These are phyloP conservation scores for Drosophila lini DNA, from an alignment of 1,140 invertebrate species.

Conservation along the genomic window DNA sequence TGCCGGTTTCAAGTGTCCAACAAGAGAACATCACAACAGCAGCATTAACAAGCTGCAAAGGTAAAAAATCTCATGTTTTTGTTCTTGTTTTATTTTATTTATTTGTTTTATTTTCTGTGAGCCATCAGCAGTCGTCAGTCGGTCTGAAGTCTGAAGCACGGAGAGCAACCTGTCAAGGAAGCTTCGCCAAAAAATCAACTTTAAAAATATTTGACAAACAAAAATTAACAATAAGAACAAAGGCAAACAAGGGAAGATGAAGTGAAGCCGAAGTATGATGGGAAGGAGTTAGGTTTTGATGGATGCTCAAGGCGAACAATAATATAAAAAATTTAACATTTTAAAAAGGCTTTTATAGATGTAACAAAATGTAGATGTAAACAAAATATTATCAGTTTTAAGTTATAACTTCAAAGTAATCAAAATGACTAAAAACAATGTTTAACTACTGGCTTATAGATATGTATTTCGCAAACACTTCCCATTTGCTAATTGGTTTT, in stretches of 20 bases:
- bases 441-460: not conserved
- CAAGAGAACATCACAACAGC: conserved; percentile 48
- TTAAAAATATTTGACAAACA: conserved; percentile 69
- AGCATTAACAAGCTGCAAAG: conserved; percentile 36
- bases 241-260: conserved; percentile 45
- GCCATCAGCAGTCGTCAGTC: conserved; percentile 32
- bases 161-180: conserved; percentile 55
- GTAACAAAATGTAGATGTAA: too few species aligned
- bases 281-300: conserved; percentile 12
- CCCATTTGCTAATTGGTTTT: conserved; percentile 27
- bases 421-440: not conserved
- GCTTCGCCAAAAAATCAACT: conserved; percentile 45
- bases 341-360: not conserved
- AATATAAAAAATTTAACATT: too few species aligned
- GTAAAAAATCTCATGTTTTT: conserved; percentile 28
- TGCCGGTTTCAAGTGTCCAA: conserved; percentile 66
- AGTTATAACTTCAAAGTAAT: not conserved
- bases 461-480: conserved; percentile 8
- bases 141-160: conserved; percentile 37
- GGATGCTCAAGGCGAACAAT: conserved; percentile 20
- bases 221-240: conserved; percentile 61
- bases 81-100: conserved; percentile 5
- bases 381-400: too few species aligned
- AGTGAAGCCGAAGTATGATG: conserved; percentile 24
- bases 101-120: not conserved